A percentile compares a stretch with the other conserved stretches of the same genome.
Conservation (phyloP, 2,888 invertebrate genomes). For the Platycheirus rosarum region DNA sequence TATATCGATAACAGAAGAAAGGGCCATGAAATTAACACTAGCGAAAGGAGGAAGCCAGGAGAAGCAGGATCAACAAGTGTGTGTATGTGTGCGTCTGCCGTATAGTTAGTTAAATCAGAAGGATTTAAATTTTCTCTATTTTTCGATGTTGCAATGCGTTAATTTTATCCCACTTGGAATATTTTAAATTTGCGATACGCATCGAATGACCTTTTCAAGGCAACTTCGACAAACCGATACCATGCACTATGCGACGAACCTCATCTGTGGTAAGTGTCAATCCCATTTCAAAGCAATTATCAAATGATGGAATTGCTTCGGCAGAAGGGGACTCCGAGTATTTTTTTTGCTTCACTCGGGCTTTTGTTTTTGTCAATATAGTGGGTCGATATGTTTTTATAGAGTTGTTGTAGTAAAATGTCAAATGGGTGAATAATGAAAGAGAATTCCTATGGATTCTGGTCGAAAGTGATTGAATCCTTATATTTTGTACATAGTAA, state of each 20-base stretch:
- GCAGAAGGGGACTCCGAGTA: slow-evolving; percentile 50
- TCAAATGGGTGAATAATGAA: slow-evolving; percentile 9
- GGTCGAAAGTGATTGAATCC: slow-evolving; percentile 45
- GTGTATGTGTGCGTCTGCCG: slow-evolving; percentile 8
- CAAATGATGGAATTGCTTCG: slow-evolving; percentile 51
- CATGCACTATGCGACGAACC: slow-evolving; percentile 42
- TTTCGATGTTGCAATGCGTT: slow-evolving; percentile 28
- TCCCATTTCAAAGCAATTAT: slow-evolving; percentile 71
- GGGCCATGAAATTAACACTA: slow-evolving; percentile 70
- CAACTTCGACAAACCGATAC: background rate
- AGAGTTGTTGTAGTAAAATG: no score
- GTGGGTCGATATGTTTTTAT: no score
- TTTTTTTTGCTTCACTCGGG: background rate
- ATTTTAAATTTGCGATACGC: slow-evolving; percentile 49
- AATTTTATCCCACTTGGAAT: slow-evolving; percentile 25
- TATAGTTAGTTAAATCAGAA: slow-evolving; percentile 16
- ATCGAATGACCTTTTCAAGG: slow-evolving; percentile 51
- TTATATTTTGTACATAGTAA: no score
- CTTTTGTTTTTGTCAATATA: background rate
- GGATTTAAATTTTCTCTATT: slow-evolving; percentile 38
- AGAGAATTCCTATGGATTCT: slow-evolving; percentile 23
- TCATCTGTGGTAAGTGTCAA: slow-evolving; percentile 67
- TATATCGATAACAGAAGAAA: slow-evolving; percentile 71
- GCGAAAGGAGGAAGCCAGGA: slow-evolving; percentile 17
- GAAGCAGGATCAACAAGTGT: background rate